phyloP scores from a whole-genome alignment of 2,797 vertebrate species.

The Danio kyathit region DNA sequence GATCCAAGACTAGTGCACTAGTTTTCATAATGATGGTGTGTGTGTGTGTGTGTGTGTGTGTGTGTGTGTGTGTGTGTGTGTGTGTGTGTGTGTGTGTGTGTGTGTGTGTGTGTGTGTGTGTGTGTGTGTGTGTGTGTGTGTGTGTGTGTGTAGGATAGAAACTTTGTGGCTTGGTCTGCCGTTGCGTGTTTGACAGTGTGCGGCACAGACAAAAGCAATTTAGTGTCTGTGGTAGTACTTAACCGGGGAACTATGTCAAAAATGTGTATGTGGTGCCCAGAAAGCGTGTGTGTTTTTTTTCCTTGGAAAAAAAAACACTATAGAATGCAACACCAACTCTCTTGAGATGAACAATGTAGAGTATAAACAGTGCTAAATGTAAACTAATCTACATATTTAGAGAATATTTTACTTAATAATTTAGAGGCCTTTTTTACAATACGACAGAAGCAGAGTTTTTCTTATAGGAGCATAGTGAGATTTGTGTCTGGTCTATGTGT shows the following conservation, averaged over 20 bases:
- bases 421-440: slow-evolving; percentile 21
- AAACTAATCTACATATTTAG: slow-evolving; percentile 14
- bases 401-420: slow-evolving; percentile 3
- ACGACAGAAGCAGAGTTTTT: neutral
- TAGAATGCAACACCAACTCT: slow-evolving; percentile 54
- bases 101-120: too few relatives aligned
- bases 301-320: slow-evolving; percentile 36
- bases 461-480: neutral
- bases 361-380: slow-evolving; percentile 38
- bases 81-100: too few relatives aligned
- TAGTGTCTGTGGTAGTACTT: slow-evolving; percentile 75
- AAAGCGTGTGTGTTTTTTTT: slow-evolving; percentile 68
- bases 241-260: slow-evolving; percentile 77
- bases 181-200: slow-evolving; percentile 35
- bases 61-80: too few relatives aligned
- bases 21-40: too few relatives aligned
- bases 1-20: too few relatives aligned
- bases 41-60: too few relatives aligned
- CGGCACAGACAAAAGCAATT: slow-evolving; percentile 62
- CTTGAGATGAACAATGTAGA: slow-evolving; percentile 17
- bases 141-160: slow-evolving; percentile 1
- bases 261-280: slow-evolving; percentile 72
- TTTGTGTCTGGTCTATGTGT: slow-evolving; percentile 5
- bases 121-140: too few relatives aligned
- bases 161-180: slow-evolving; percentile 10